These are phyloP conservation scores for Molossus molossus DNA, from an alignment of 2,797 vertebrate genomes.

Conservation along the genomic window DNA sequence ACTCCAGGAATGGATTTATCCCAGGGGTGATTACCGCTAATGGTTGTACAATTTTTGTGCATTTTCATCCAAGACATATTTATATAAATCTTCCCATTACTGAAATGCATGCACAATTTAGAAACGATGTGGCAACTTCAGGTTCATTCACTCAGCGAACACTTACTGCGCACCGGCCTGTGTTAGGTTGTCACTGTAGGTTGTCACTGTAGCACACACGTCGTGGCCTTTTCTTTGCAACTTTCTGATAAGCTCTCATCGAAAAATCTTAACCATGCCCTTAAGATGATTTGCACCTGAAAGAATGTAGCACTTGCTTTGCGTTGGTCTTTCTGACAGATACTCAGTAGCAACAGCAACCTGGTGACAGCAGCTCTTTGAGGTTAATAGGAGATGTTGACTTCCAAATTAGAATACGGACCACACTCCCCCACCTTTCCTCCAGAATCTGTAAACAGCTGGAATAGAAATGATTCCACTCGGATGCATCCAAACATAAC, in stretches of 20 bases:
- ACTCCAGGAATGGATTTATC: constrained; percentile 65
- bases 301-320: background rate
- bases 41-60: constrained; percentile 36
- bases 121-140: background rate
- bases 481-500: background rate
- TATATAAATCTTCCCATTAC: constrained; percentile 69
- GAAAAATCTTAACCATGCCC: background rate
- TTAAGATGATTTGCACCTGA: background rate
- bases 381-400: background rate
- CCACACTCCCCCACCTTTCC: background rate
- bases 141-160: background rate
- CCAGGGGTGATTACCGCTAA: constrained; percentile 70
- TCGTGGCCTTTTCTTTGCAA: background rate
- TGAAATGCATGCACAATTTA: constrained; percentile 45
- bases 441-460: background rate
- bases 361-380: background rate
- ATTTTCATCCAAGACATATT: constrained; percentile 69
- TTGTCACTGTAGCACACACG: background rate
- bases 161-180: background rate
- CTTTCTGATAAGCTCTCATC: background rate
- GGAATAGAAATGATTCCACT: background rate
- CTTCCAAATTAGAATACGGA: background rate
- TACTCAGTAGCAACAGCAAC: background rate
- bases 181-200: background rate
- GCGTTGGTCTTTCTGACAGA: background rate